phyloP scores from a whole-genome alignment of 2,797 vertebrate genomes.

The Onychomys arenicola region DNA sequence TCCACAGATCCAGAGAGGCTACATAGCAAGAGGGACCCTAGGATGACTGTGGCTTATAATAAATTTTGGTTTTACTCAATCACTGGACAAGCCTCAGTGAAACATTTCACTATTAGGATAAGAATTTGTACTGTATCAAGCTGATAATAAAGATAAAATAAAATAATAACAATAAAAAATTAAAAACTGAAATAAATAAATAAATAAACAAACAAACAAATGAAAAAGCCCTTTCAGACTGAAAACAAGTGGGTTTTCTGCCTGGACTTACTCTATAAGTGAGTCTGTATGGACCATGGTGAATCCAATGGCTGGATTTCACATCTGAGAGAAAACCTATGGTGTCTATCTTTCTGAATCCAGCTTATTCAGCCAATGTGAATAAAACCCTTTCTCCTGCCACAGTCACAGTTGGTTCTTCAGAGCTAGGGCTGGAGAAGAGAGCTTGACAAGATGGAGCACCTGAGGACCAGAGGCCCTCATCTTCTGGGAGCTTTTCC shows the following conservation, averaged over 20 bases:
- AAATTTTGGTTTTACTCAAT: too few species aligned
- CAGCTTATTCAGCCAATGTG: not conserved
- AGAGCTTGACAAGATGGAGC: not conserved
- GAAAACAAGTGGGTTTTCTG: not conserved
- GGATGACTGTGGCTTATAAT: too few species aligned
- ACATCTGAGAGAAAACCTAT: not conserved
- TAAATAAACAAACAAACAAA: too few species aligned
- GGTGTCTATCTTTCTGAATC: not conserved
- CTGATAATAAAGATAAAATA: too few species aligned
- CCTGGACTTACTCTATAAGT: fast-evolving
- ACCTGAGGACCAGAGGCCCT: not conserved
- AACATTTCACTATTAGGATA: too few species aligned
- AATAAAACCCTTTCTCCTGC: too few species aligned
- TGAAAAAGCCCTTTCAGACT: not conserved
- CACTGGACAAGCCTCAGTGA: too few species aligned
- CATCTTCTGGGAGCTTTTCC: not conserved
- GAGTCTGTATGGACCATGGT: not conserved
- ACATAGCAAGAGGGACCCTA: too few species aligned
- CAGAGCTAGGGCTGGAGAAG: not conserved
- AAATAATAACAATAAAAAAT: too few species aligned
- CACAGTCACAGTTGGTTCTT: not conserved
- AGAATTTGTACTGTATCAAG: too few species aligned
- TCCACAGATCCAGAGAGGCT: too few species aligned
- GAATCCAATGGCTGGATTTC: not conserved
- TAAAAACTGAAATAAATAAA: too few species aligned